Evolutionary conservation across 2,113 vertebrate species (phyloP), one percentile per base, ranked within the genome.

Genomic region (Dipodomys merriami): DNA sequence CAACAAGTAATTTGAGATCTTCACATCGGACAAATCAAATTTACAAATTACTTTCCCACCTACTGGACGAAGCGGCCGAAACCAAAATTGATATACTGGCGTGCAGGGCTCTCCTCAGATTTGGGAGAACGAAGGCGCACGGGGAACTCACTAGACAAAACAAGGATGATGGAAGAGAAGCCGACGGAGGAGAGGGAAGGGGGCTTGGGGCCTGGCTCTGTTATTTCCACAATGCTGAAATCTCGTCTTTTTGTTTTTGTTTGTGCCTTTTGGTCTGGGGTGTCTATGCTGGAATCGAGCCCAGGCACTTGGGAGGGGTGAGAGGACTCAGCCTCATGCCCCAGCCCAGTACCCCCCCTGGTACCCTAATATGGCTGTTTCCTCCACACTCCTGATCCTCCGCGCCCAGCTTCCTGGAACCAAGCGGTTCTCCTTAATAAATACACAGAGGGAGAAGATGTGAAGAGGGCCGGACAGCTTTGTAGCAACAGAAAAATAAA

Each of bases 1-100:
- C 96, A 96, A 97, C 97, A 97, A 97, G 95, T 95, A 96, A 97
- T 96, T 94, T 95, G 94, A 92, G 96, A 90, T 96, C 95, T 96
- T 97, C 96, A 98, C 83, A 96, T 97, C 90, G 94, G 95, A 97
- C 96, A 97, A 96, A 93, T 96, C 97, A 97, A 97, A 96, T 74
- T 68, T 95, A 97, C 96, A 95, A 95, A 95, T 96, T 96, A 94
- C 94, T 96, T 97, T 96, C 95, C 97, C 74, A 44, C 94, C 93
- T 91, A 72, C 94, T 94, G 96, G 97, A 91, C 96, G 25, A 94
- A 97, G 96, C 49, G 82, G 96, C 96, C 93, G 94, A 90, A 90
- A 96, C 94, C 90, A 57, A 93, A 96, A 82, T 64, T 77, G 15
- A 95, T 90, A 95, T 68, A 81, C 87, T 93, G 83, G 93, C 68